phyloP scores from a whole-genome alignment of 2,113 vertebrate genomes.

The Dicerorhinus sumatrensis region DNA sequence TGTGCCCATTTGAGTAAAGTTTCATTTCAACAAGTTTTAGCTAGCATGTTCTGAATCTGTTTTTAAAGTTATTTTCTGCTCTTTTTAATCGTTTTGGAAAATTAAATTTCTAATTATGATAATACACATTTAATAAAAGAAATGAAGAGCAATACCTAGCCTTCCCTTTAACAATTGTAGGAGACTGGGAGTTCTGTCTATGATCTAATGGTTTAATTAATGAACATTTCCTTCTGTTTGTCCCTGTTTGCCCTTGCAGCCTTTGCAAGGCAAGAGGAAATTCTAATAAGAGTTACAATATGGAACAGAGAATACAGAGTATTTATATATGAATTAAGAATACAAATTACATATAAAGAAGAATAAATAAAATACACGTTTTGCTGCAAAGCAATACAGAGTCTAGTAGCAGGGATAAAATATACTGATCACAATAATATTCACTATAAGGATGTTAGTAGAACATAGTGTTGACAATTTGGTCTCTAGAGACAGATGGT shows the following conservation, averaged over 20 bases:
- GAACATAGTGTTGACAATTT: background rate
- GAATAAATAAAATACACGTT: background rate
- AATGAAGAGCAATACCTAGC: background rate
- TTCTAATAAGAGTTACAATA: background rate
- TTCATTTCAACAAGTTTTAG: background rate
- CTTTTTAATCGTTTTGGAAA: background rate
- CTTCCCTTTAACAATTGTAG: background rate
- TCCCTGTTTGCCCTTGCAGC: background rate
- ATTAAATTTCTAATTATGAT: constrained; percentile 1
- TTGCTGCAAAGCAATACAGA: background rate
- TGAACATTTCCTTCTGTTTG: constrained; percentile 8
- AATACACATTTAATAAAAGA: background rate
- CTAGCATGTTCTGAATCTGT: background rate
- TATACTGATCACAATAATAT: background rate
- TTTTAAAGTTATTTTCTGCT: background rate
- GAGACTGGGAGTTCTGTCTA: background rate
- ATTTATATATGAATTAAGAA: background rate
- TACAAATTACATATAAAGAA: background rate
- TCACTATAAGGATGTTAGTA: background rate
- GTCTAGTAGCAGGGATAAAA: background rate
- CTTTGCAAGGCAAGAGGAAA: background rate
- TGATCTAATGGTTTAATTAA: background rate
- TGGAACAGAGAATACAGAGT: background rate
- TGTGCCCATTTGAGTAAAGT: background rate
- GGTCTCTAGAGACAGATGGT: background rate